Base-by-base conservation (phyloP, 2,797 vertebrate genomes). In the Delichon dasypus region DNA sequence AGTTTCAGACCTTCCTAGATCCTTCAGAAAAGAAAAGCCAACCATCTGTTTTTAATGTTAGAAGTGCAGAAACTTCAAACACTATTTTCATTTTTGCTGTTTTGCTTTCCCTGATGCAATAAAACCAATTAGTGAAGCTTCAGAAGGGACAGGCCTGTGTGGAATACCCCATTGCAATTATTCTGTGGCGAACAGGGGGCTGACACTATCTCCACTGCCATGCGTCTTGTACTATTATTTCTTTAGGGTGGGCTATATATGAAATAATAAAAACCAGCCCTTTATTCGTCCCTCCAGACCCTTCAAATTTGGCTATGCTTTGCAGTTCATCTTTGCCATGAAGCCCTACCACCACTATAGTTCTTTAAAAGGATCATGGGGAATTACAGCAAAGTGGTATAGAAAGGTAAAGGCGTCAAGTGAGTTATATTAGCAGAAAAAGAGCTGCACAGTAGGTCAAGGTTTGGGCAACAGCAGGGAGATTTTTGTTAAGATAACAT, bases 371-470 rank as follows among this genome's bases (percentile, higher is more conserved):
- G 88, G 76, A 76, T 89, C 76, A 76, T 8, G 68, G 48, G 64
- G 67, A 97, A 96, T 71, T 61, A 74, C 67, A 91, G 85, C 65
- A 68, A 96, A 96, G 71, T 91, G 94, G 85, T 72, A 71, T 50
- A 91, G 71, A 80, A 94, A 96, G 95, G 89, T 95, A 95, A 94
- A 94, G 80, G 93, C 94, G 91, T 94, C 85, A 96, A 94, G 93
- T 91, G 94, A 96, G 88, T 91, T 87, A 85, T 79, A 87, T 91
- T 88, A 93, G 92, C 94, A 91, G 94, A 79, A 89, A 96, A 93
- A 94, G 88, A 93, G 84, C 92, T 70, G 77, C 83, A 79, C 74
- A 73, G 67, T 82, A 95, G 94, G 94, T 96, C 91, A 95, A 96
- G 93, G 94, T 94, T 90, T 96, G 93, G 89, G 93, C 92, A 93